A percentile compares a stretch with the other conserved stretches of the same genome.
phyloP scores from a whole-genome alignment of 2,113 vertebrate genomes.

The Ammodytes dubius region DNA sequence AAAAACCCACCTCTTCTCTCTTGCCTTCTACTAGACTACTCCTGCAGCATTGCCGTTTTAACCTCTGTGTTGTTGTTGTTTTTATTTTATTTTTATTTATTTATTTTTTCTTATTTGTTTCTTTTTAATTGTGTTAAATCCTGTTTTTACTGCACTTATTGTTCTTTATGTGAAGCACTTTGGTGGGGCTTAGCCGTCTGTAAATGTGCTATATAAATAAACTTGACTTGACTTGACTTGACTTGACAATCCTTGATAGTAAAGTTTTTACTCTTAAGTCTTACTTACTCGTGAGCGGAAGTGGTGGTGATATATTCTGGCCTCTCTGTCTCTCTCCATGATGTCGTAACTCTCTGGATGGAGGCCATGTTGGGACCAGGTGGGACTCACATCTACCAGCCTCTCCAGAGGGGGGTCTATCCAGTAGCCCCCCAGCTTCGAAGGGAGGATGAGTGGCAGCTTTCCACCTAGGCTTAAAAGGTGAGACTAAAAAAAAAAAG shows the following conservation, averaged over 20 bases:
- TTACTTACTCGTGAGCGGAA: constrained; percentile 88
- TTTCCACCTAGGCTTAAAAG: constrained; percentile 86
- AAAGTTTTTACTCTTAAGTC: not conserved
- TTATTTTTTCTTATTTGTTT: too few species aligned
- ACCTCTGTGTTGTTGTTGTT: too few species aligned
- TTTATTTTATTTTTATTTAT: too few species aligned
- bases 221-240: too few species aligned
- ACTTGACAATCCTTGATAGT: not conserved
- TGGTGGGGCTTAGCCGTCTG: too few species aligned
- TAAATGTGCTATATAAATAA: too few species aligned
- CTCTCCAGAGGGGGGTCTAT: constrained; percentile 86
- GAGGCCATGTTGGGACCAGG: constrained; percentile 72
- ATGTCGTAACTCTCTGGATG: constrained; percentile 85
- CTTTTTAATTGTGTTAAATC: too few species aligned
- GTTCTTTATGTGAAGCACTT: too few species aligned
- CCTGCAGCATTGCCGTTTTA: too few species aligned
- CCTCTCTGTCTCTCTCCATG: constrained; percentile 90
- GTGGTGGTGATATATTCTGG: constrained; percentile 88
- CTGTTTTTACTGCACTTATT: too few species aligned
- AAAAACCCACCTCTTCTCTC: too few species aligned
- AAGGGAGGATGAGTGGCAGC: constrained; percentile 88
- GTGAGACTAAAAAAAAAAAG: constrained; percentile 71
- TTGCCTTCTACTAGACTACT: too few species aligned
- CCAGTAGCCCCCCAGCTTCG: constrained; percentile 91
- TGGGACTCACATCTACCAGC: constrained; percentile 80